phyloP scores from a whole-genome alignment of 1,140 invertebrate species.

The Drosophila grimshawi region DNA sequence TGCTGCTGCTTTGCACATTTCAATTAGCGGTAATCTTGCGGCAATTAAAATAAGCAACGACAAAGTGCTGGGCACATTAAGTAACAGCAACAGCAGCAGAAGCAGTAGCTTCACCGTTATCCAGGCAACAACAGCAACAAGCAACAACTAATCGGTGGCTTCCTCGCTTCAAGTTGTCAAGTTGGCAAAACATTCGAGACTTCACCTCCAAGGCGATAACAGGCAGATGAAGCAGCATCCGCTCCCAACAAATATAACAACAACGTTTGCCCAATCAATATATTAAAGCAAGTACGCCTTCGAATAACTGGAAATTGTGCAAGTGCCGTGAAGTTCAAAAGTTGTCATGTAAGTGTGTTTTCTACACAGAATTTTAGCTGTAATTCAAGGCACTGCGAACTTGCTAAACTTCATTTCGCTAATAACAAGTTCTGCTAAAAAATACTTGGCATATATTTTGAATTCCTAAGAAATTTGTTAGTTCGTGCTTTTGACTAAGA shows the following conservation, averaged over 20 bases:
- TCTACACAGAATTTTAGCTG: not conserved
- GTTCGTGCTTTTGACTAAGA: too few species aligned
- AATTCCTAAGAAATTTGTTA: not conserved
- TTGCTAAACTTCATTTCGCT: not conserved
- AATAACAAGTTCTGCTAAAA: slow-evolving; percentile 8
- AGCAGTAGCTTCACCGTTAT: slow-evolving; percentile 11
- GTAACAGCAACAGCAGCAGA: slow-evolving; percentile 1
- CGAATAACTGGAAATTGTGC: slow-evolving; percentile 1
- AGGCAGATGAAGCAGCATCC: slow-evolving; percentile 52
- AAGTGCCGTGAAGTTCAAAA: not conserved
- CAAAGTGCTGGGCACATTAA: slow-evolving; percentile 14
- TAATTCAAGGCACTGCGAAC: not conserved
- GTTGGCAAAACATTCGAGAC: slow-evolving; percentile 23
- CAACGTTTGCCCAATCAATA: slow-evolving; percentile 47
- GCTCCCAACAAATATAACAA: slow-evolving; percentile 6
- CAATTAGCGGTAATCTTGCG: slow-evolving; percentile 38
- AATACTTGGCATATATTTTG: slow-evolving; percentile 2
- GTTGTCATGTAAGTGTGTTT: slow-evolving; percentile 26
- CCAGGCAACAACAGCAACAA: not conserved
- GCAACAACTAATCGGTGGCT: not conserved
- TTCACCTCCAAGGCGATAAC: slow-evolving; percentile 42
- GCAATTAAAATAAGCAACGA: slow-evolving; percentile 41
- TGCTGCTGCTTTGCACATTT: slow-evolving; percentile 23
- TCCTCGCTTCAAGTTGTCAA: slow-evolving; percentile 11
- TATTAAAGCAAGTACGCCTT: slow-evolving; percentile 28